These are phyloP conservation scores for Poecile montanus DNA, from an alignment of 2,797 vertebrate species.

Conservation along the genomic window DNA sequence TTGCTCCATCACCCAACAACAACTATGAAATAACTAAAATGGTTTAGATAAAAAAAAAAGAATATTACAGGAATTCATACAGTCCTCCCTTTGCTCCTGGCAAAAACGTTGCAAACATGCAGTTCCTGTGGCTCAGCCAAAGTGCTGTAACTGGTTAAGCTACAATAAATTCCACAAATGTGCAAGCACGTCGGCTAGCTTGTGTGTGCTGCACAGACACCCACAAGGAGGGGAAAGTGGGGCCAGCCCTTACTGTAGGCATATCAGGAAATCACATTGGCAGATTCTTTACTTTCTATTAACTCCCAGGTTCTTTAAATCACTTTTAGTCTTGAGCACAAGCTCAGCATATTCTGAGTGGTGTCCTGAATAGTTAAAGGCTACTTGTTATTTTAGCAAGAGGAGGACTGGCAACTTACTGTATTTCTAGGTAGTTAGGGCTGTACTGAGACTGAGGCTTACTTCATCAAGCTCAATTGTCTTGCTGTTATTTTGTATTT, in stretches of 20 bases:
- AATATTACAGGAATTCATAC: neutral
- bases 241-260: neutral
- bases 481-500: slow-evolving; percentile 17
- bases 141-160: neutral
- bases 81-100: neutral
- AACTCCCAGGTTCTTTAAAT: neutral
- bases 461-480: neutral
- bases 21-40: neutral
- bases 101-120: neutral
- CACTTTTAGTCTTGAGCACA: neutral
- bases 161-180: neutral
- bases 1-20: neutral
- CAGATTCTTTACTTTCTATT: neutral
- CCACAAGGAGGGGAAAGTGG: neutral
- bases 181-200: neutral
- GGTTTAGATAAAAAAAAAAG: neutral
- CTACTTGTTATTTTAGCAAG: neutral
- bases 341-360: neutral
- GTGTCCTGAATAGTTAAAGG: neutral
- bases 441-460: neutral
- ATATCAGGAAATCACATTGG: neutral
- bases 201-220: neutral
- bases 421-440: neutral
- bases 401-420: neutral
- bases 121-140: neutral